Percentiles rank a stretch among this genome's conserved stretches.
Evolutionary conservation across 2,113 vertebrate species (phyloP).

Genomic region (Aspiorhynchus laticeps): DNA sequence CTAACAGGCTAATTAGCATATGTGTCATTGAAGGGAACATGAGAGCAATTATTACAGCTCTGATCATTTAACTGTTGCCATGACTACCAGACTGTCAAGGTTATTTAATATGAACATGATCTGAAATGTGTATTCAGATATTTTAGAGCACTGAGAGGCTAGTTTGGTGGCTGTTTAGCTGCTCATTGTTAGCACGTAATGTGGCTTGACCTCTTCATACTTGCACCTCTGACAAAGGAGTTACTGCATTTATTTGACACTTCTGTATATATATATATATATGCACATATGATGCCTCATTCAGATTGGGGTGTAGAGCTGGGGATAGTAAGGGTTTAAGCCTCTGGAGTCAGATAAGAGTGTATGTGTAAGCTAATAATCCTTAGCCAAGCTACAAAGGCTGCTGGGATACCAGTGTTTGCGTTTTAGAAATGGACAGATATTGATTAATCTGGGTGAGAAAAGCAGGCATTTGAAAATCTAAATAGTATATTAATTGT

Average conservation of each 20-base stretch:
- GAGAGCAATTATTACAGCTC: neutral
- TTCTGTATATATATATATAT: neutral
- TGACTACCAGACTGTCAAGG: neutral
- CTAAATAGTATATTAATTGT: neutral
- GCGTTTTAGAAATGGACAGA: neutral
- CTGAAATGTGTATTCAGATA: neutral
- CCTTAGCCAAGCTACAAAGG: neutral
- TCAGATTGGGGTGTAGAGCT: neutral
- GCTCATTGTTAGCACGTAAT: neutral
- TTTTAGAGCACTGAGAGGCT: neutral
- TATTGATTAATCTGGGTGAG: neutral
- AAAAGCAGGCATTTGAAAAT: neutral
- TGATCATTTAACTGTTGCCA: neutral
- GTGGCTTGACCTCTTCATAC: constrained; percentile 27
- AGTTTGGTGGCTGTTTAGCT: neutral
- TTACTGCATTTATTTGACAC: neutral
- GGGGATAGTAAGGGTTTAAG: neutral
- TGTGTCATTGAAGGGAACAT: constrained; percentile 11
- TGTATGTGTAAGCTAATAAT: constrained; percentile 26
- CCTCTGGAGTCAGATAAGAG: neutral
- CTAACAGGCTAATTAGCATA: constrained; percentile 57
- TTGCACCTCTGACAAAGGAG: neutral
- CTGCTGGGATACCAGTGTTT: neutral
- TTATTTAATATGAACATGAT: neutral
- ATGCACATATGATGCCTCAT: neutral